Conservation (phyloP, 2,888 invertebrate genomes). For the Chrysolina americana region DNA sequence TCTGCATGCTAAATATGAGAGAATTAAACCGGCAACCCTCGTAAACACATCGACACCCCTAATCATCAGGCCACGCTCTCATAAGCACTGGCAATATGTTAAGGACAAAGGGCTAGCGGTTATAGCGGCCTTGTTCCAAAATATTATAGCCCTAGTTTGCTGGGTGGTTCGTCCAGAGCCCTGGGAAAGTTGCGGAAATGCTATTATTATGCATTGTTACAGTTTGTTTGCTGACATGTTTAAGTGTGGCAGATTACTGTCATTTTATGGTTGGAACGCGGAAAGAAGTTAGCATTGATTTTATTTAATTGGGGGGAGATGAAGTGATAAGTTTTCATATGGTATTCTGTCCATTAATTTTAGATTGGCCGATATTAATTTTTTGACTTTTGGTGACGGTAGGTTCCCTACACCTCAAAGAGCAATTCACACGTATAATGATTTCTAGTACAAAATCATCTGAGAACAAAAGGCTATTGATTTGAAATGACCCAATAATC, state of each 20-base stretch:
- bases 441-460: too few relatives aligned
- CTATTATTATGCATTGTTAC: slow-evolving; percentile 64
- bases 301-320: slow-evolving; percentile 38
- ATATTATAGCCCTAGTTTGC: slow-evolving; percentile 66
- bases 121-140: slow-evolving; percentile 61
- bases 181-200: slow-evolving; percentile 62
- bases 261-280: slow-evolving; percentile 54
- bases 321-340: neutral
- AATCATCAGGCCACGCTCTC: slow-evolving; percentile 68
- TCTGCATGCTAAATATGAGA: too few relatives aligned
- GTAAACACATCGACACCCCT: slow-evolving; percentile 58
- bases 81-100: slow-evolving; percentile 64
- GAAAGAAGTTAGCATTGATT: slow-evolving; percentile 52
- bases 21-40: slow-evolving; percentile 36
- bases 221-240: slow-evolving; percentile 64
- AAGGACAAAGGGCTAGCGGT: slow-evolving; percentile 55
- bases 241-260: slow-evolving; percentile 64
- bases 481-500: too few relatives aligned
- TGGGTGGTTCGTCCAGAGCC: slow-evolving; percentile 40
- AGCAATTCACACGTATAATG: too few relatives aligned
- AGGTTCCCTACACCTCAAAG: too few relatives aligned
- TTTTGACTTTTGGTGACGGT: too few relatives aligned
- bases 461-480: too few relatives aligned
- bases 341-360: neutral
- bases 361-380: neutral